These are phyloP conservation scores for Luffia ferchaultella DNA, from an alignment of 2,888 invertebrate species.

Conservation along the genomic window DNA sequence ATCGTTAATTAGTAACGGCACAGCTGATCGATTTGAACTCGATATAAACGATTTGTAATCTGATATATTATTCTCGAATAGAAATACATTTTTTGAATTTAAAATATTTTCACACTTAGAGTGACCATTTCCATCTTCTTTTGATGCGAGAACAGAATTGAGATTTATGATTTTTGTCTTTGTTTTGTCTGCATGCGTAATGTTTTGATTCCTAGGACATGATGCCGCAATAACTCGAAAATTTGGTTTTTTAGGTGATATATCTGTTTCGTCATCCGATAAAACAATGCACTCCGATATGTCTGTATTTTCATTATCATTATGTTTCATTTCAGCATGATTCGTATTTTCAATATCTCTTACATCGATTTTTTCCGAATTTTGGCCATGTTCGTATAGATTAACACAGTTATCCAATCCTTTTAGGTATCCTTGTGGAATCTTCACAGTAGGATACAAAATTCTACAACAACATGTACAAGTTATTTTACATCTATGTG, in stretches of 20 bases:
- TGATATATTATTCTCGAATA: no score
- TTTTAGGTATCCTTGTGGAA: no score
- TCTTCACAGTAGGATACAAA: no score
- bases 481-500: no score
- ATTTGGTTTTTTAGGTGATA: conserved; percentile 1
- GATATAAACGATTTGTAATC: not conserved
- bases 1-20: not conserved
- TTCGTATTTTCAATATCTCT: no score
- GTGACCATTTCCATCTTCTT: not conserved
- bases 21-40: not conserved
- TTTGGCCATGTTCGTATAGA: no score
- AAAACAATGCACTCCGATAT: conserved; percentile 7
- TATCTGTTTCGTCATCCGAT: conserved; percentile 14
- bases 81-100: not conserved
- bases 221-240: not conserved
- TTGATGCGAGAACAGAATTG: conserved; percentile 1
- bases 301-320: not conserved
- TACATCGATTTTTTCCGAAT: no score
- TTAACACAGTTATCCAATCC: no score
- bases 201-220: not conserved
- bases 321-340: no score
- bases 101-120: not conserved
- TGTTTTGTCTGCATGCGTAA: conserved; percentile 10
- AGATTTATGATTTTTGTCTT: conserved; percentile 17
- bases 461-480: no score